Evolutionary conservation across 1,140 invertebrate species (phyloP).

Genomic region (Teleopsis dalmanni): DNA sequence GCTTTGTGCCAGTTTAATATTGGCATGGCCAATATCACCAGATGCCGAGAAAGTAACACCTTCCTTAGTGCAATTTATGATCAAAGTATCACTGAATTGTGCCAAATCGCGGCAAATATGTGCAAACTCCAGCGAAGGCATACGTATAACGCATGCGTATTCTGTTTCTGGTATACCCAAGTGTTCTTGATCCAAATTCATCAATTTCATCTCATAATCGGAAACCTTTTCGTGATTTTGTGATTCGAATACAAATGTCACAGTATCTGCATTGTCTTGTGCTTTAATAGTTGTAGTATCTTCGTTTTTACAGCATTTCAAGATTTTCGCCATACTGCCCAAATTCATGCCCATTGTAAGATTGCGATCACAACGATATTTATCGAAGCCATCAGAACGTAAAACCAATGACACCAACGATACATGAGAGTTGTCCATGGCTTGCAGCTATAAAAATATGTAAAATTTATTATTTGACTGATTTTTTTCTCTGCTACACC

Average conservation of each 20-base stretch:
- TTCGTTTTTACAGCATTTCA: slow-evolving; percentile 92
- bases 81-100: slow-evolving; percentile 95
- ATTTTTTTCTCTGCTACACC: neutral
- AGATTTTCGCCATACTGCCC: slow-evolving; percentile 90
- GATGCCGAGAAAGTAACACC: slow-evolving; percentile 85
- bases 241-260: slow-evolving; percentile 95
- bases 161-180: slow-evolving; percentile 98
- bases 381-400: slow-evolving; percentile 94
- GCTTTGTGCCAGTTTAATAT: slow-evolving; percentile 91
- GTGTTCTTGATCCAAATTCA: slow-evolving; percentile 98
- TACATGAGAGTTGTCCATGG: slow-evolving; percentile 99
- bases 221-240: slow-evolving; percentile 89
- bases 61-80: slow-evolving; percentile 94
- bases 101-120: slow-evolving; percentile 93
- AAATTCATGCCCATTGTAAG: slow-evolving; percentile 97
- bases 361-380: slow-evolving; percentile 96
- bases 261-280: slow-evolving; percentile 89
- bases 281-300: slow-evolving; percentile 95
- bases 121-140: slow-evolving; percentile 92
- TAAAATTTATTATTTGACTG: neutral
- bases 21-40: slow-evolving; percentile 92
- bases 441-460: slow-evolving; percentile 55
- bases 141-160: slow-evolving; percentile 93
- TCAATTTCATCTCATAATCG: slow-evolving; percentile 98
- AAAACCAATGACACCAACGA: slow-evolving; percentile 91